These are phyloP conservation scores for Anoura caudifer DNA, from an alignment of 2,113 vertebrate genomes.

Conservation along the genomic window DNA sequence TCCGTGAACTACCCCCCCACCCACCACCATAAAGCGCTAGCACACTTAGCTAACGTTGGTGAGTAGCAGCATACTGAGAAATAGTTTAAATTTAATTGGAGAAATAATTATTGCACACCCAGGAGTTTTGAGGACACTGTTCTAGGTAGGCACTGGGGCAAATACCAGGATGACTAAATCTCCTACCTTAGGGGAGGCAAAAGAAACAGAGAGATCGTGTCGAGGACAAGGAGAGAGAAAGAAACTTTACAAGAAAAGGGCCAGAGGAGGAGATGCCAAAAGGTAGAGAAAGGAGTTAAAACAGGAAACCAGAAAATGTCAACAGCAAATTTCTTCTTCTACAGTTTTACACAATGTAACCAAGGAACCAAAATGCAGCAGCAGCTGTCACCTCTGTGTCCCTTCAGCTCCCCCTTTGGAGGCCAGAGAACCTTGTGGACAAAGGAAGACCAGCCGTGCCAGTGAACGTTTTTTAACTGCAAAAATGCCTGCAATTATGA, in stretches of 20 bases:
- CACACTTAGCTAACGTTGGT: background rate
- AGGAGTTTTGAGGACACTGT: background rate
- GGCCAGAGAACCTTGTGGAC: background rate
- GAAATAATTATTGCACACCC: background rate
- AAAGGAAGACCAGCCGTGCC: background rate
- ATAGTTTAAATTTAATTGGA: background rate
- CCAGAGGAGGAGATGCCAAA: background rate
- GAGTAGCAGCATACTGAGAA: background rate
- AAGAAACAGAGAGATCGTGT: background rate
- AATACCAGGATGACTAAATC: background rate
- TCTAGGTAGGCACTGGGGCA: background rate
- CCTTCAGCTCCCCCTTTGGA: background rate
- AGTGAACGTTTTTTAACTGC: background rate
- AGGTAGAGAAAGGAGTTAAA: background rate
- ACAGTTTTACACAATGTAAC: background rate
- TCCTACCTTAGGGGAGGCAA: background rate
- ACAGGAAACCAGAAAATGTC: slow-evolving; percentile 19
- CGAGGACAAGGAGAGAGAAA: background rate
- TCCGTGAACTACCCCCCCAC: background rate
- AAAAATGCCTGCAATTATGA: background rate
- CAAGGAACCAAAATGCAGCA: background rate
- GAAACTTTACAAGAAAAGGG: background rate
- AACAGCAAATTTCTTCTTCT: background rate
- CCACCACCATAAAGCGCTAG: background rate
- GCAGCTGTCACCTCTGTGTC: background rate